Percentiles rank a stretch among this genome's conserved stretches.
phyloP scores from a whole-genome alignment of 2,888 invertebrate species.

The Xylocampa areola region DNA sequence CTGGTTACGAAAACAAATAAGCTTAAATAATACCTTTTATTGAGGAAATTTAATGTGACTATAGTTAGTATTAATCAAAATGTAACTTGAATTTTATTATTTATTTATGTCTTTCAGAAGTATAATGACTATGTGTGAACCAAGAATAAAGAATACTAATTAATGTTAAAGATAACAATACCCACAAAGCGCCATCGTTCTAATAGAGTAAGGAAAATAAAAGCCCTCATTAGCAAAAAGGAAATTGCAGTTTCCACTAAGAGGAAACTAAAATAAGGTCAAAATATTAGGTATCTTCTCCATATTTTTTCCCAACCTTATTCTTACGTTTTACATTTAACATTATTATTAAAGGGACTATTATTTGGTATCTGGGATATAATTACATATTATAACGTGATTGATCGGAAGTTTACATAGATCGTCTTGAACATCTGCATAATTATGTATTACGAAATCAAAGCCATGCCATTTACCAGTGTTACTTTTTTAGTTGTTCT shows the following conservation, averaged over 20 bases:
- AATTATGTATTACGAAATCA: too few species aligned
- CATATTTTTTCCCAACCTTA: constrained; percentile 67
- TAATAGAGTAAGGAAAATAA: constrained; percentile 79
- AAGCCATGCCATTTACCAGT: too few species aligned
- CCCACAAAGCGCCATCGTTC: constrained; percentile 48
- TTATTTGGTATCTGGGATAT: constrained; percentile 11
- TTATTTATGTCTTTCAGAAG: background rate
- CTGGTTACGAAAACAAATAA: too few species aligned
- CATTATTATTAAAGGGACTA: constrained; percentile 50
- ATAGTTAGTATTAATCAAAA: too few species aligned
- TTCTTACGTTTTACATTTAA: constrained; percentile 61
- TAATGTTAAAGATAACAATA: constrained; percentile 46
- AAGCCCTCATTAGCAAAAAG: constrained; percentile 87
- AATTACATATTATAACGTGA: too few species aligned
- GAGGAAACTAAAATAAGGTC: constrained; percentile 86
- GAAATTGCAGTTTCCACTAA: constrained; percentile 86
- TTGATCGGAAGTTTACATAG: too few species aligned
- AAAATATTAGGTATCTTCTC: constrained; percentile 79
- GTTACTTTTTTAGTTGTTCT: too few species aligned
- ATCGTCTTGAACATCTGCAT: too few species aligned
- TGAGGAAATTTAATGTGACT: too few species aligned
- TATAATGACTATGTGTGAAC: constrained; percentile 10
- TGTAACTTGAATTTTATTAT: too few species aligned
- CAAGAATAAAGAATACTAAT: constrained; percentile 32
- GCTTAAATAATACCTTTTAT: too few species aligned